These are phyloP conservation scores for Nemoura dubitans DNA, from an alignment of 2,888 invertebrate genomes.

Conservation along the genomic window DNA sequence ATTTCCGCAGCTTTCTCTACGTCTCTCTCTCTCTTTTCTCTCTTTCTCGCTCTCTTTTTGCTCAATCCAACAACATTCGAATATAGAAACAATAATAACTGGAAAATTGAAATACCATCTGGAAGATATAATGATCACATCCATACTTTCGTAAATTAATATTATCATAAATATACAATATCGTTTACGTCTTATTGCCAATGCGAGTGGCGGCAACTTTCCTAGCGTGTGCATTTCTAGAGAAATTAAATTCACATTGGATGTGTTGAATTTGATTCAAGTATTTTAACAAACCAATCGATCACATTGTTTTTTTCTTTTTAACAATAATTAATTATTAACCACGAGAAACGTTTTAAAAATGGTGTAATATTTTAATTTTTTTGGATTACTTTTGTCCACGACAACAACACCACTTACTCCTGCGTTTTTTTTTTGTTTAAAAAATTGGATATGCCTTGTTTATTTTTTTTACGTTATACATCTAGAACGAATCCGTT, in stretches of 20 bases:
- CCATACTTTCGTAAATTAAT: conserved; percentile 36
- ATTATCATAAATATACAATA: conserved; percentile 36
- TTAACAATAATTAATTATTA: conserved; percentile 35
- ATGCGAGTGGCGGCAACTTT: not conserved
- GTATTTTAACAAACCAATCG: conserved; percentile 31
- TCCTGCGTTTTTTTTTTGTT: conserved; percentile 17
- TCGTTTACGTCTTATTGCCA: conserved; percentile 2
- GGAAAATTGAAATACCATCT: conserved; percentile 36
- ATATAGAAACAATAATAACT: conserved; percentile 12
- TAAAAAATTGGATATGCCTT: conserved; percentile 33
- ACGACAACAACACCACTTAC: not conserved
- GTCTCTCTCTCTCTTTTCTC: not conserved
- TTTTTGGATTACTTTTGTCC: conserved; percentile 26
- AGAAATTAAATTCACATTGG: conserved; percentile 37
- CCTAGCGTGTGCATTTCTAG: conserved; percentile 29
- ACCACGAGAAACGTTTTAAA: conserved; percentile 38
- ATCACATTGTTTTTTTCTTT: conserved; percentile 36
- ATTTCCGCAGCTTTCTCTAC: not conserved
- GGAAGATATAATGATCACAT: conserved; percentile 41
- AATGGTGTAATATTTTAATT: conserved; percentile 24
- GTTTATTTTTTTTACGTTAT: conserved; percentile 18
- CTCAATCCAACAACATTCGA: not conserved
- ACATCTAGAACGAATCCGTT: conserved; percentile 34
- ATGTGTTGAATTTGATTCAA: conserved; percentile 38
- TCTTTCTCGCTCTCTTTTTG: no score